These are phyloP conservation scores for Zoanthus gigantus DNA, from an alignment of 92 coral and sea anemone species.

Conservation along the genomic window DNA sequence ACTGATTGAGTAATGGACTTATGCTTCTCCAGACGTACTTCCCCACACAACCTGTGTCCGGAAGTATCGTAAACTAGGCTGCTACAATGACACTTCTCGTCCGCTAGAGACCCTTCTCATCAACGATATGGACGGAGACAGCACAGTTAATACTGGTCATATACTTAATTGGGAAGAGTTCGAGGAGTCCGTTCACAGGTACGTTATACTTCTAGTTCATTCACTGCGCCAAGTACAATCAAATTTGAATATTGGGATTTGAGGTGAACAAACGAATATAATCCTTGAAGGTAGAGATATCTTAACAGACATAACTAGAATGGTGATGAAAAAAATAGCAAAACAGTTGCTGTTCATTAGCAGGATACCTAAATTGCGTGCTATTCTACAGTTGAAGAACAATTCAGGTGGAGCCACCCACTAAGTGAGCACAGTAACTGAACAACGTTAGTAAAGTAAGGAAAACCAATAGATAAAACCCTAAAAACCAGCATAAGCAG, in stretches of 20 bases:
- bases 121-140: slow-evolving; percentile 40
- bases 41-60: slow-evolving; percentile 63
- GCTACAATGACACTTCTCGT: slow-evolving; percentile 47
- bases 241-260: neutral
- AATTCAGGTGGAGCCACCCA: too few relatives aligned
- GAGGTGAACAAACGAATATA: too few relatives aligned
- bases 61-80: slow-evolving; percentile 63
- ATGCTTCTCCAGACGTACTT: neutral
- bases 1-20: neutral
- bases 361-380: too few relatives aligned
- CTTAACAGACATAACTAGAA: too few relatives aligned
- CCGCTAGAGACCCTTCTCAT: slow-evolving; percentile 37
- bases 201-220: neutral
- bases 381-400: too few relatives aligned
- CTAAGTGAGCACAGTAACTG: too few relatives aligned
- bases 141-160: slow-evolving; percentile 38
- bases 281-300: too few relatives aligned
- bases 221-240: neutral
- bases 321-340: too few relatives aligned
- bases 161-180: slow-evolving; percentile 54
- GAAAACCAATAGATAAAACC: too few relatives aligned
- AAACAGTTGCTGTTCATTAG: too few relatives aligned
- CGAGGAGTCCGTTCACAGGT: slow-evolving; percentile 69
- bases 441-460: too few relatives aligned
- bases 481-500: too few relatives aligned